Evolutionary conservation across 2,888 invertebrate genomes (phyloP), one percentile per base, ranked within the genome.

Genomic region (Lasioglossum oenotherae): DNA sequence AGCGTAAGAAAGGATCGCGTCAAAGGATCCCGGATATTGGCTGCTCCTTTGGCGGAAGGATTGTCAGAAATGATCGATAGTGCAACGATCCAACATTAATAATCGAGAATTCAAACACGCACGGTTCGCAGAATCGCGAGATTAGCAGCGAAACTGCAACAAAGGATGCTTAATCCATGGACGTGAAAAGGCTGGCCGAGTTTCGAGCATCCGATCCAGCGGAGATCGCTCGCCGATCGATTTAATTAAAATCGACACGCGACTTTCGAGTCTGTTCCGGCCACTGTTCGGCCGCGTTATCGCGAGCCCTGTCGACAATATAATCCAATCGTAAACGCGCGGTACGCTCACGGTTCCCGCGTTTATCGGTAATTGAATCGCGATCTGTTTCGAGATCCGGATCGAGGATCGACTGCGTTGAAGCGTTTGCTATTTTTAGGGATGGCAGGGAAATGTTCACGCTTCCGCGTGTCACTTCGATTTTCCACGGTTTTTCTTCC

Each of bases 361-460:
- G 72, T 71, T 76, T 64, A 75, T 64, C 83, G 75, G 35, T 82
- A 83, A 83, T 83, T 76, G 72, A 82, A 82, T 83, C 72, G n/a
- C n/a, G 35, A 82, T 69, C 23, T 38, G 38, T 69, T 23, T 35
- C 38, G 27, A 27, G 5, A 60, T 27, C 60, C 27, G 60, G 60
- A 27, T 27, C 60, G 27, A 14, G 10, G 5, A 23, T 16, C 67
- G 19, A 19, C 19, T 1, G 14, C 64, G 57, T 72, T 31, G 57
- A 53, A 27, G 23, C 49, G 46, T 14, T 60, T 27, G 27, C 27
- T 60, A 60, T 60, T 60, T 60, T 60, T 60, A 14, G 27, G 27
- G 27, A 31, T 16, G 16, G 2, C 27, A 14, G 60, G 27, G 27
- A 31, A 60, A 60, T 27, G 27, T 2, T 10, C 10, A 23, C n/a